phyloP scores from a whole-genome alignment of 1,140 invertebrate species.

The Cepaea nemoralis region DNA sequence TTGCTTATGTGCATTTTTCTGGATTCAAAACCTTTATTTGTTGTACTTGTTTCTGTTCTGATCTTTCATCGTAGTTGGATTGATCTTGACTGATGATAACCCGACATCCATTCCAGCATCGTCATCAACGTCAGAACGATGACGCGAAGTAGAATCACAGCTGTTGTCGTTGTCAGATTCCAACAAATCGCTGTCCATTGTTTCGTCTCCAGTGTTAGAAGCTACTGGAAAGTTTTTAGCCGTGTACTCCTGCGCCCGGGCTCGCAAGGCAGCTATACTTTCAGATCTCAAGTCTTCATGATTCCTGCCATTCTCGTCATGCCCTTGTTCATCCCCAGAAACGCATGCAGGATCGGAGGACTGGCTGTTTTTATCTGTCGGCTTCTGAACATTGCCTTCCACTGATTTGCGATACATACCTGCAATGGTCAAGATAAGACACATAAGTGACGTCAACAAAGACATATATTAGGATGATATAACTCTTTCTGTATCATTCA shows the following conservation, averaged over 20 bases:
- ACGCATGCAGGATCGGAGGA: not conserved
- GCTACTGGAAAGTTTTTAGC: constrained; percentile 70
- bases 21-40: not conserved
- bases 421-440: constrained; percentile 68
- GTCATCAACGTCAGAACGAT: not conserved
- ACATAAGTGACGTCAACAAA: too few species aligned
- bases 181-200: constrained; percentile 6
- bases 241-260: constrained; percentile 94
- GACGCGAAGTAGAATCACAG: not conserved
- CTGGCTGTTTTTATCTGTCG: not conserved
- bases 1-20: not conserved
- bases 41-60: not conserved
- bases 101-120: not conserved
- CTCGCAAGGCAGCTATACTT: constrained; percentile 89
- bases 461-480: too few species aligned
- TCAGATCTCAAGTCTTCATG: constrained; percentile 71
- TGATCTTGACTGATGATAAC: not conserved
- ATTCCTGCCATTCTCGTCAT: constrained; percentile 26
- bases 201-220: constrained; percentile 21
- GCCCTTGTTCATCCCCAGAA: not conserved
- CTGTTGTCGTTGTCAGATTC: constrained; percentile 27
- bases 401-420: constrained; percentile 99
- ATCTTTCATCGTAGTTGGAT: not conserved
- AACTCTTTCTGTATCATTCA: too few species aligned
- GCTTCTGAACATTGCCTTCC: constrained; percentile 74